Conservation (phyloP, 2,888 invertebrate genomes). For the Lacanobia wlatinum region DNA sequence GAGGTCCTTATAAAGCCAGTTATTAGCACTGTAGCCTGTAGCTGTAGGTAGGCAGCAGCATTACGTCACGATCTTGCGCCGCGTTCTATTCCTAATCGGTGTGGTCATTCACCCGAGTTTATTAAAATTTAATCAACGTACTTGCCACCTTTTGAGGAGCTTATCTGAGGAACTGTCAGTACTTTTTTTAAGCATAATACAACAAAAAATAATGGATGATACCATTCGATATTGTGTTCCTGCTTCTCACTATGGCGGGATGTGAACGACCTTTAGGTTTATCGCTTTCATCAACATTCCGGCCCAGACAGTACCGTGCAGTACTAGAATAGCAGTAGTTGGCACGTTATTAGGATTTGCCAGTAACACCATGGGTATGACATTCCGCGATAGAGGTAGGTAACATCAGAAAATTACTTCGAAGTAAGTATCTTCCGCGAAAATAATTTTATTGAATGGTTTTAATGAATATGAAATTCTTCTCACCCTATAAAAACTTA, state of each 20-base stretch:
- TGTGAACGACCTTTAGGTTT: conserved; percentile 81
- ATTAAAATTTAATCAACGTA: conserved; percentile 72
- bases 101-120: conserved; percentile 80
- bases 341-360: conserved; percentile 63
- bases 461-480: no score
- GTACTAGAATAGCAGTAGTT: conserved; percentile 70
- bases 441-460: neutral
- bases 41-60: conserved; percentile 41
- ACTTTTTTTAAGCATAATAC: conserved; percentile 48
- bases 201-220: conserved; percentile 59
- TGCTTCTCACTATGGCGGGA: conserved; percentile 69
- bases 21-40: conserved; percentile 49
- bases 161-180: conserved; percentile 62
- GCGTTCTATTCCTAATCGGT: conserved; percentile 75
- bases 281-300: conserved; percentile 83
- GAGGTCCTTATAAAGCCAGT: conserved; percentile 58
- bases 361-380: conserved; percentile 50
- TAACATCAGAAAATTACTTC: conserved; percentile 45
- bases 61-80: conserved; percentile 71
- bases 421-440: conserved; percentile 23
- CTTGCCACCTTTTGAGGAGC: conserved; percentile 54
- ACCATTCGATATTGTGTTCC: conserved; percentile 66
- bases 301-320: conserved; percentile 64
- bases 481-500: no score
- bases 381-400: conserved; percentile 50